phyloP scores from a whole-genome alignment of 2,888 invertebrate genomes.

The Drosophila affinis region DNA sequence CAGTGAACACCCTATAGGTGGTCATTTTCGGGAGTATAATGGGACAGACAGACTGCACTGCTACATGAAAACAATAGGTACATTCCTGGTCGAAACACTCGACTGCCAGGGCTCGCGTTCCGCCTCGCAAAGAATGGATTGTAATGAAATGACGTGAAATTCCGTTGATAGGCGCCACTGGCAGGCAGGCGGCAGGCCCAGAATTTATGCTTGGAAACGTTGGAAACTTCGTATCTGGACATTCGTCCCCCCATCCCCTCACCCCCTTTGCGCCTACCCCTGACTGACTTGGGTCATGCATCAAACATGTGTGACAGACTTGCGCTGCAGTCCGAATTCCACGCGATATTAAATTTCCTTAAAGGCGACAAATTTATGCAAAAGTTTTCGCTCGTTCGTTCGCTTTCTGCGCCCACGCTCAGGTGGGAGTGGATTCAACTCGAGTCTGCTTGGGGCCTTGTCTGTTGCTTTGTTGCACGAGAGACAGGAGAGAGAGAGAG shows the following conservation, averaged over 20 bases:
- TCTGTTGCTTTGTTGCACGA: constrained; percentile 13
- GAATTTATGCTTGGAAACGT: constrained; percentile 33
- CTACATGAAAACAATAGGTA: neutral
- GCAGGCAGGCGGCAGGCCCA: constrained; percentile 31
- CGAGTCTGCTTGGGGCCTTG: constrained; percentile 46
- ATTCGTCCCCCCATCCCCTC: neutral
- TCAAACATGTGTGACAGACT: neutral
- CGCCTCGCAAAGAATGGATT: constrained; percentile 7
- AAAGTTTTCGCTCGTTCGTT: constrained; percentile 43
- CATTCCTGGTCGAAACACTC: neutral
- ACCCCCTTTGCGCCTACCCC: neutral
- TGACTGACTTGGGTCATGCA: neutral
- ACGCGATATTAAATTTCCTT: constrained; percentile 30
- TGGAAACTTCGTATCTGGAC: constrained; percentile 2
- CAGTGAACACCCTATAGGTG: constrained; percentile 22
- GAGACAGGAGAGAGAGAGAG: too few species aligned
- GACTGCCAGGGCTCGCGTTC: neutral
- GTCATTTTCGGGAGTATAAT: neutral
- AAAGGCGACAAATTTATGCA: constrained; percentile 53
- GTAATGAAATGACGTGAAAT: constrained; percentile 11
- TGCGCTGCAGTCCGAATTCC: constrained; percentile 22
- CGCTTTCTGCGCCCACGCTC: constrained; percentile 35
- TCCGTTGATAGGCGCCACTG: constrained; percentile 43
- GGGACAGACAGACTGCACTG: neutral
- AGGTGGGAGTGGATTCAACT: constrained; percentile 57